Percentiles rank a stretch among this genome's conserved stretches.
Evolutionary conservation across 2,888 invertebrate genomes (phyloP).

Genomic region (Oligia fasciuncula): DNA sequence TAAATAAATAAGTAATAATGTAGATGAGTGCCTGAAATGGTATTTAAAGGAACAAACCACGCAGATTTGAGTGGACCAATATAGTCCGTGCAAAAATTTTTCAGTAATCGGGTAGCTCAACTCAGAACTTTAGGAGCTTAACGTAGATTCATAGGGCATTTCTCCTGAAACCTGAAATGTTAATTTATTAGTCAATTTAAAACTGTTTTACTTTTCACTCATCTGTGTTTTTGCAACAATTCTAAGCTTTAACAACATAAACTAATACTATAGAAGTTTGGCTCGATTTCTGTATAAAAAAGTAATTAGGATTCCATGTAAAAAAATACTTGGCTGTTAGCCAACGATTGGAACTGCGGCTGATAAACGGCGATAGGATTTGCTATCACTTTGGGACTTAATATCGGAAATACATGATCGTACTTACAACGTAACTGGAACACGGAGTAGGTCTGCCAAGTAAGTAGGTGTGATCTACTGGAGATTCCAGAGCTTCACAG

Average conservation of each 20-base stretch:
- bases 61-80: too few species aligned
- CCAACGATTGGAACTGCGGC: slow-evolving; percentile 25
- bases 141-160: too few species aligned
- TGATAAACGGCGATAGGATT: slow-evolving; percentile 36
- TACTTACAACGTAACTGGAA: slow-evolving; percentile 24
- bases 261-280: slow-evolving; percentile 1
- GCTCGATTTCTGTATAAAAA: slow-evolving; percentile 18
- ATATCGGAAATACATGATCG: slow-evolving; percentile 40
- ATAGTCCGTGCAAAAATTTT: too few species aligned
- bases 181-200: too few species aligned
- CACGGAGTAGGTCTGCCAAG: neutral
- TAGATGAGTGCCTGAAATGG: too few species aligned
- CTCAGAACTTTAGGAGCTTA: too few species aligned
- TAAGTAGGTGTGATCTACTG: slow-evolving; percentile 30
- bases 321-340: slow-evolving; percentile 33
- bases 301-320: slow-evolving; percentile 32
- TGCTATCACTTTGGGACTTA: slow-evolving; percentile 34
- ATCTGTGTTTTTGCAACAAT: neutral
- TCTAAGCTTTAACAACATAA: neutral
- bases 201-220: neutral
- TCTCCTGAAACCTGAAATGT: too few species aligned
- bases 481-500: slow-evolving; percentile 3
- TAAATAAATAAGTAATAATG: too few species aligned
- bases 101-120: too few species aligned
- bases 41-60: too few species aligned